Conservation (phyloP, 2,113 vertebrate genomes). For the Semicossyphus pulcher region DNA sequence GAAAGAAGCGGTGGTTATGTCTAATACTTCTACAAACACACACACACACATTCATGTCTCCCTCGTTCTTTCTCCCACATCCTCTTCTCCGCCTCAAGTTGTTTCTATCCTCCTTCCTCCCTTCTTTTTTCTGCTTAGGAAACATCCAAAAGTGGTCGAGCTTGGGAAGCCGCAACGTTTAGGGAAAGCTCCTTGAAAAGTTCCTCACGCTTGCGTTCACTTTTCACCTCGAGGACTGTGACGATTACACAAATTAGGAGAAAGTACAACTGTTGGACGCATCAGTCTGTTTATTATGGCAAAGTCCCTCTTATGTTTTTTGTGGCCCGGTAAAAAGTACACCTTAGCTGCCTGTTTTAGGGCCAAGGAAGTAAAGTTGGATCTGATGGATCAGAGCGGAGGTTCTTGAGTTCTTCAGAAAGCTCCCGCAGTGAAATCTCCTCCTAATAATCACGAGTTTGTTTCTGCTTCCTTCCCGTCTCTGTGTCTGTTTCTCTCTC, state of each 20-base stretch:
- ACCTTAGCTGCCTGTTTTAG: not conserved
- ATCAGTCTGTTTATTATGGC: conserved; percentile 13
- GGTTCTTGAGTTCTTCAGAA: not conserved
- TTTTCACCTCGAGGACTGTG: not conserved
- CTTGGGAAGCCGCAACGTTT: not conserved
- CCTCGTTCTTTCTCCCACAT: not conserved
- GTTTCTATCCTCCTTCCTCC: not conserved
- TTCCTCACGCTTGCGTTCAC: not conserved
- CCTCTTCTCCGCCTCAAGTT: not conserved
- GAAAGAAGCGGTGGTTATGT: conserved; percentile 46
- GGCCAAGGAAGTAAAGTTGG: conserved; percentile 7
- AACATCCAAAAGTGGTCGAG: not conserved
- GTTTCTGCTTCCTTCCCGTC: not conserved
- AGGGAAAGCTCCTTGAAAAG: not conserved
- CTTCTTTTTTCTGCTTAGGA: not conserved
- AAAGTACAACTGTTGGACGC: not conserved
- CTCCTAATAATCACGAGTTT: not conserved
- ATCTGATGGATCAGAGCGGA: not conserved
- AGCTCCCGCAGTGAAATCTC: not conserved
- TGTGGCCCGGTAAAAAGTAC: not conserved
- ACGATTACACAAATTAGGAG: not conserved
- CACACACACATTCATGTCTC: not conserved
- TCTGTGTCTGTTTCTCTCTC: not conserved
- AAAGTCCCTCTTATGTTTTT: not conserved
- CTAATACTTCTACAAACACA: not conserved